A percentile compares a stretch with the other conserved stretches of the same genome.
Evolutionary conservation across 2,888 invertebrate species (phyloP).

Genomic region (Peribatodes rhomboidaria): DNA sequence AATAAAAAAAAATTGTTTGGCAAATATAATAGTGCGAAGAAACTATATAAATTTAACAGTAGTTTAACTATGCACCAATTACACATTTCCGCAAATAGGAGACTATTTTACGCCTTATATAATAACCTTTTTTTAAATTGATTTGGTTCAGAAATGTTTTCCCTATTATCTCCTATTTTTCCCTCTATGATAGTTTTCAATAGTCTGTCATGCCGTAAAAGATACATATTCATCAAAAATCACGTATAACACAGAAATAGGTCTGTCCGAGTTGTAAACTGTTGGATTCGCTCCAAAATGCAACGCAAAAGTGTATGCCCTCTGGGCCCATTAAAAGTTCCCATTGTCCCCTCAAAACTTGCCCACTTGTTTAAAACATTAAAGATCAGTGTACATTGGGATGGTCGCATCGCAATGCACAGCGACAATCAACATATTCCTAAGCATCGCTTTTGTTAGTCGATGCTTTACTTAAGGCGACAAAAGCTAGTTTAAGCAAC

Average conservation of each 20-base stretch:
- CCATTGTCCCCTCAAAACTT: conserved; percentile 61
- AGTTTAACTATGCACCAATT: too few relatives aligned
- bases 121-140: too few relatives aligned
- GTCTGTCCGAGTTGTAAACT: conserved; percentile 47
- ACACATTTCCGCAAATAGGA: too few relatives aligned
- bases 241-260: conserved; percentile 27
- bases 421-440: not conserved
- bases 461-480: too few relatives aligned
- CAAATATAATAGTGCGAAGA: too few relatives aligned
- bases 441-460: not conserved
- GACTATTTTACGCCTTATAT: too few relatives aligned
- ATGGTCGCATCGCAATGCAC: not conserved
- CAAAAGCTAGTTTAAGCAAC: too few relatives aligned
- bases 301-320: conserved; percentile 58
- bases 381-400: conserved; percentile 26
- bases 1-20: too few relatives aligned
- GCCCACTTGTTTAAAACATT: conserved; percentile 43
- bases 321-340: conserved; percentile 77
- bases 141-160: too few relatives aligned
- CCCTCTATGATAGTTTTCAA: too few relatives aligned
- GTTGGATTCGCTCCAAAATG: conserved; percentile 66
- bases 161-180: too few relatives aligned
- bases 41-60: too few relatives aligned
- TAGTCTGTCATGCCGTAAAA: conserved; percentile 33
- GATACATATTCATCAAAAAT: conserved; percentile 31